Percentiles rank a stretch among this genome's conserved stretches.
phyloP scores from a whole-genome alignment of 2,888 invertebrate genomes.

The Sympetrum striolatum region DNA sequence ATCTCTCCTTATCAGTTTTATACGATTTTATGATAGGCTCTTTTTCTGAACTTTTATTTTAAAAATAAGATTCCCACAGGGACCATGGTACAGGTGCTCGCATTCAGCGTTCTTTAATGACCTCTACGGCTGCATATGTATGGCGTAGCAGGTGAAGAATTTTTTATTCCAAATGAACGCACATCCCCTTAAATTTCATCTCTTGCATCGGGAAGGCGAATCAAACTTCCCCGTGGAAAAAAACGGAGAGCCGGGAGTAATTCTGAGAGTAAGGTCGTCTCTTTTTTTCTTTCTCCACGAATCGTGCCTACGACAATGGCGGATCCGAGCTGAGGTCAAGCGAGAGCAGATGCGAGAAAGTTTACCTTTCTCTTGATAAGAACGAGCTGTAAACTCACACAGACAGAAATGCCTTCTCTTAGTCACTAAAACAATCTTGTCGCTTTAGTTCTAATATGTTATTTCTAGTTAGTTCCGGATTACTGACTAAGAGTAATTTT shows the following conservation, averaged over 20 bases:
- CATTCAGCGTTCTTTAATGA: background rate
- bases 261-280: background rate
- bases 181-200: background rate
- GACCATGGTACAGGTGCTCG: background rate
- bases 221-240: background rate
- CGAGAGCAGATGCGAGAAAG: too few relatives aligned
- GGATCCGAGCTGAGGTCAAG: too few relatives aligned
- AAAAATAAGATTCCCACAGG: background rate
- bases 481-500: too few relatives aligned
- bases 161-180: background rate
- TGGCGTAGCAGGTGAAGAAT: background rate
- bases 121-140: background rate
- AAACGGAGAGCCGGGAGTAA: background rate
- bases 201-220: background rate
- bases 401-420: too few relatives aligned
- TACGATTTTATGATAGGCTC: background rate
- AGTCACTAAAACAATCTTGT: too few relatives aligned
- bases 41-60: background rate
- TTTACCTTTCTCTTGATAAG: too few relatives aligned
- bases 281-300: too few relatives aligned
- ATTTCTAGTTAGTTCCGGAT: too few relatives aligned
- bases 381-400: too few relatives aligned
- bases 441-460: too few relatives aligned
- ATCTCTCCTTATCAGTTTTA: background rate
- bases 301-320: too few relatives aligned